Evolutionary conservation across 2,797 vertebrate genomes (phyloP).

Genomic region (Sebastes hubbsi): DNA sequence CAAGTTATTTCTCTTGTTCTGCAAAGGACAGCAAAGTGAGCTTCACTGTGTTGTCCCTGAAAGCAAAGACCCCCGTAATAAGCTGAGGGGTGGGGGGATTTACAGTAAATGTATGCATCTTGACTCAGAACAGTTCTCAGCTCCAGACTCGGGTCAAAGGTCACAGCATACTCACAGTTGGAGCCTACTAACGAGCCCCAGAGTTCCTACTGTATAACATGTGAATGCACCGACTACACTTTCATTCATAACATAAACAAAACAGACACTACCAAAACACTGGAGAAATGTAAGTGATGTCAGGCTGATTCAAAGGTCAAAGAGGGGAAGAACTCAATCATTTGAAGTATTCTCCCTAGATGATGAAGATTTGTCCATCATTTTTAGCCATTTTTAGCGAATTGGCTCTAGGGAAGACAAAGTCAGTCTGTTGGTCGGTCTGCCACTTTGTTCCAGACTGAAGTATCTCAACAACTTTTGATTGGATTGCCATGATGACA

Average conservation of each 20-base stretch:
- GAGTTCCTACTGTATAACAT: conserved; percentile 3
- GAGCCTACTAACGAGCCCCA: conserved; percentile 59
- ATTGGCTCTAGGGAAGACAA: neutral
- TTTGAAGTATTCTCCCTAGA: neutral
- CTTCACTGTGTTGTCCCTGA: neutral
- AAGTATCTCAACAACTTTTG: neutral
- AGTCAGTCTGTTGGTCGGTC: neutral
- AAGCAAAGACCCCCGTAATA: neutral
- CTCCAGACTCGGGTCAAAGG: conserved; percentile 31
- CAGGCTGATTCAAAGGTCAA: neutral
- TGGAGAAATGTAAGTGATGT: neutral
- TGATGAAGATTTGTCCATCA: neutral
- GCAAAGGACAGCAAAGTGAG: neutral
- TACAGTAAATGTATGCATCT: neutral
- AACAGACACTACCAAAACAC: neutral
- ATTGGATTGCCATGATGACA: neutral
- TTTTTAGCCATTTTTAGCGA: fast-evolving
- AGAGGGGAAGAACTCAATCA: neutral
- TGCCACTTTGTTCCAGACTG: neutral
- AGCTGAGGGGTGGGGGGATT: neutral
- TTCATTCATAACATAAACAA: neutral
- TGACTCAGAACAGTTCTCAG: conserved; percentile 16
- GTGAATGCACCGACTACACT: neutral
- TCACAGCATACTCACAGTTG: conserved; percentile 18
- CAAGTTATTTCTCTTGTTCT: neutral